Base-by-base conservation (phyloP, 2,113 vertebrate species). In the Phyllostomus hastatus region DNA sequence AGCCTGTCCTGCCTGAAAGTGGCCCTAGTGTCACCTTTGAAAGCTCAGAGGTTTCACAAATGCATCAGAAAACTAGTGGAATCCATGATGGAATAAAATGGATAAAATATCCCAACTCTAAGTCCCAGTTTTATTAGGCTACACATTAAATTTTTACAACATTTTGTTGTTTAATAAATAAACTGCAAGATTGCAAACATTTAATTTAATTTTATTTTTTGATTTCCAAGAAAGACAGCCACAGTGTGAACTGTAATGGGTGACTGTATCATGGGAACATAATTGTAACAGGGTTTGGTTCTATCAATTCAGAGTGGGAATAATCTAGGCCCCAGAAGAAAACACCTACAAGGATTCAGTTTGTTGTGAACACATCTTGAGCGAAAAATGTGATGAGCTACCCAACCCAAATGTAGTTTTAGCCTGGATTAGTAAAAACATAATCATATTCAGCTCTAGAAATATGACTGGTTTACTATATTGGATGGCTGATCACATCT, bases 231-330 rank as follows among this genome's bases (percentile, higher is more conserved):
- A 57, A 10, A 85, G 28, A 16, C 3, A 3, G n/a, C 35, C 50
- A 10, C 19, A 52, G 19, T 35, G 3, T n/a, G 22, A 86, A 50
- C 57, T 54, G 9, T 52, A 48, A 70, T 1, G 61, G 16, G 19
- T 19, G 31, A 50, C 64, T 38, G 22, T 35, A 22, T 67, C 8
- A 0, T 82, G 22, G 69, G 22, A 86, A 70, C 1, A 61, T 43
- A 66, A 28, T 54, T 4, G 2, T 1, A 1, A 26, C 4, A 69
- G 22, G 0, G 3, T 16, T 9, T 48, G 17, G n/a, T n/a, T 33
- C 52, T 72, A 28, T 54, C 26, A 50, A 14, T 59, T 33, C 48
- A 59, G 73, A 46, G 16, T 3, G 2, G 7, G 19, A 28, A 38
- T 54, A 24, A 19, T 48, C 28, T 80, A 50, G 14, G 3, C 14